Percentiles rank a stretch among this genome's conserved stretches.
Evolutionary conservation across 1,140 invertebrate genomes (phyloP).

Genomic region (Drosophila athabasca): DNA sequence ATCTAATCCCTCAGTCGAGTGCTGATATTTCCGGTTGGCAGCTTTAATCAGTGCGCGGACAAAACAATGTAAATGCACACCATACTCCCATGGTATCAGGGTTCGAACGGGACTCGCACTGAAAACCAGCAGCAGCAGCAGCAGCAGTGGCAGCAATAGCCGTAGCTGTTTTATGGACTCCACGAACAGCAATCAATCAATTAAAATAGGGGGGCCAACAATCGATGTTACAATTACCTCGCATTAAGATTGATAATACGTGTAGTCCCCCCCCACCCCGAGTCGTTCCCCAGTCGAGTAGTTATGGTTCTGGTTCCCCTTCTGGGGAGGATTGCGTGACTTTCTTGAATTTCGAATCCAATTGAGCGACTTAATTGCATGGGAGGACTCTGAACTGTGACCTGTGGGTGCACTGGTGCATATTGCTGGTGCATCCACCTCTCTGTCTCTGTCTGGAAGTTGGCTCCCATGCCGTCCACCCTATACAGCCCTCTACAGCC

Average conservation of each 20-base stretch:
- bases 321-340: constrained; percentile 40
- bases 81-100: constrained; percentile 19
- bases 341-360: constrained; percentile 40
- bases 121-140: not conserved
- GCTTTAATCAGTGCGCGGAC: constrained; percentile 49
- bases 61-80: constrained; percentile 44
- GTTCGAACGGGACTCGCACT: constrained; percentile 15
- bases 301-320: too few relatives aligned
- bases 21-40: constrained; percentile 65
- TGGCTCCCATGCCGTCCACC: too few relatives aligned
- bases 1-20: constrained; percentile 42
- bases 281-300: not conserved
- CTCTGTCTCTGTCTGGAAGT: not conserved
- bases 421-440: not conserved
- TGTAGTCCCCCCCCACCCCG: not conserved
- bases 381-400: not conserved
- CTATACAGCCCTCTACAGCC: too few relatives aligned
- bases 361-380: constrained; percentile 11
- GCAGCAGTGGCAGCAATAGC: not conserved
- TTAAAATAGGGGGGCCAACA: constrained; percentile 40
- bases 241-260: constrained; percentile 54
- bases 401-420: not conserved
- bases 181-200: constrained; percentile 54
- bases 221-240: constrained; percentile 65
- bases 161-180: constrained; percentile 41